phyloP scores from a whole-genome alignment of 2,888 invertebrate species.

The Pyrrhosoma nymphula region DNA sequence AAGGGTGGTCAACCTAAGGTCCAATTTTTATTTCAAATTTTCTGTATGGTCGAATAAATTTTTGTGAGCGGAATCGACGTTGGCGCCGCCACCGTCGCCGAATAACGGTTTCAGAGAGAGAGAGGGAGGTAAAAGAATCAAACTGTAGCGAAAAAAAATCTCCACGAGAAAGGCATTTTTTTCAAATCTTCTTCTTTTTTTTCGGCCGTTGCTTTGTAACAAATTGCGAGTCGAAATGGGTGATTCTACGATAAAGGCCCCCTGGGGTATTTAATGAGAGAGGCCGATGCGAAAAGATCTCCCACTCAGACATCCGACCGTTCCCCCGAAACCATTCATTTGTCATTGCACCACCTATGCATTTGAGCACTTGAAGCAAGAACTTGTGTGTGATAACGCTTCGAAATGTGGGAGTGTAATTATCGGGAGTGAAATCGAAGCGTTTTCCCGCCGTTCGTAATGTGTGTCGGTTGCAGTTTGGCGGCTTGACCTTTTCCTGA shows the following conservation, averaged over 20 bases:
- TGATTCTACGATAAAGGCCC: conserved; percentile 35
- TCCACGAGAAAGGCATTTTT: background rate
- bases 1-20: conserved; percentile 33
- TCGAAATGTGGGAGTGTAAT: background rate
- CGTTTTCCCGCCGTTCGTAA: background rate
- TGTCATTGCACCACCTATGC: background rate
- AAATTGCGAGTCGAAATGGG: conserved; percentile 35
- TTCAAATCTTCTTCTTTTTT: background rate
- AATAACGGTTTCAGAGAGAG: conserved; percentile 25
- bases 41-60: conserved; percentile 52
- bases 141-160: background rate
- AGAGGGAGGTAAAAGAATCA: background rate
- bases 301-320: background rate
- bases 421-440: background rate
- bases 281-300: background rate
- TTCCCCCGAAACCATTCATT: background rate
- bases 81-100: conserved; percentile 2
- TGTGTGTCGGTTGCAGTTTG: background rate
- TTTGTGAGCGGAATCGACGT: conserved; percentile 40
- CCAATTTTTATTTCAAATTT: conserved; percentile 39
- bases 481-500: background rate
- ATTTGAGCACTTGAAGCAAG: background rate
- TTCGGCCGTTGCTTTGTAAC: conserved; percentile 15
- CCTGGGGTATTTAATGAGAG: background rate
- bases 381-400: background rate